These are phyloP conservation scores for Python bivittatus DNA, from an alignment of 2,113 vertebrate genomes.

Conservation along the genomic window DNA sequence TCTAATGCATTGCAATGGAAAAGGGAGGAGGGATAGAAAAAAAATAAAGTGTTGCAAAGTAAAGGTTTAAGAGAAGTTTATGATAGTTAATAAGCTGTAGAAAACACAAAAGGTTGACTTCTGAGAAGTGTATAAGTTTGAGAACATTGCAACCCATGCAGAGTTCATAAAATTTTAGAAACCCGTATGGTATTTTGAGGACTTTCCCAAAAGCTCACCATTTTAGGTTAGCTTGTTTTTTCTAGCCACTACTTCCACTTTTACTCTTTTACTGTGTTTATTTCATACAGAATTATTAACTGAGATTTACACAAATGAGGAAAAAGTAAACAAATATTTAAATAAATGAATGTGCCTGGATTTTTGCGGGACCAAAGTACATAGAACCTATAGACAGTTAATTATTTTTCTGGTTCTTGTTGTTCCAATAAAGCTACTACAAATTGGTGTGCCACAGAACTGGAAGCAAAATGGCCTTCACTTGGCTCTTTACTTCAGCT, in stretches of 20 bases:
- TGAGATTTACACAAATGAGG: not conserved
- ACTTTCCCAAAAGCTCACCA: not conserved
- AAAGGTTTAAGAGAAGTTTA: not conserved
- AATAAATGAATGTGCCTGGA: too few relatives aligned
- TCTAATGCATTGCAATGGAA: conserved; percentile 4
- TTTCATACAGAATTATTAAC: not conserved
- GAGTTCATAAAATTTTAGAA: not conserved
- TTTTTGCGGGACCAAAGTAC: too few relatives aligned
- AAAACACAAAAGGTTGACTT: not conserved
- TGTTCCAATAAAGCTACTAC: too few relatives aligned
- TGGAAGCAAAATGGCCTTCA: too few relatives aligned
- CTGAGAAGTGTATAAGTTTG: not conserved
- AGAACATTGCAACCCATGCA: not conserved
- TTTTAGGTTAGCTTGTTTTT: not conserved
- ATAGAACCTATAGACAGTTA: too few relatives aligned
- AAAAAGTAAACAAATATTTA: not conserved
- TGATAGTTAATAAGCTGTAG: not conserved
- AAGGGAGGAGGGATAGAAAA: conserved; percentile 36
- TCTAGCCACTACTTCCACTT: not conserved
- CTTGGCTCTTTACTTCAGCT: too few relatives aligned
- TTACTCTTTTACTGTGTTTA: not conserved
- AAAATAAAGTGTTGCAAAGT: not conserved
- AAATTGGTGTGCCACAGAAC: too few relatives aligned
- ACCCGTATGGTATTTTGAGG: not conserved
- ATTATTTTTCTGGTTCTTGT: too few relatives aligned